Evolutionary conservation across 2,113 vertebrate genomes (phyloP), one percentile per base, ranked within the genome.

Genomic region (Dicrurus megarhynchus): DNA sequence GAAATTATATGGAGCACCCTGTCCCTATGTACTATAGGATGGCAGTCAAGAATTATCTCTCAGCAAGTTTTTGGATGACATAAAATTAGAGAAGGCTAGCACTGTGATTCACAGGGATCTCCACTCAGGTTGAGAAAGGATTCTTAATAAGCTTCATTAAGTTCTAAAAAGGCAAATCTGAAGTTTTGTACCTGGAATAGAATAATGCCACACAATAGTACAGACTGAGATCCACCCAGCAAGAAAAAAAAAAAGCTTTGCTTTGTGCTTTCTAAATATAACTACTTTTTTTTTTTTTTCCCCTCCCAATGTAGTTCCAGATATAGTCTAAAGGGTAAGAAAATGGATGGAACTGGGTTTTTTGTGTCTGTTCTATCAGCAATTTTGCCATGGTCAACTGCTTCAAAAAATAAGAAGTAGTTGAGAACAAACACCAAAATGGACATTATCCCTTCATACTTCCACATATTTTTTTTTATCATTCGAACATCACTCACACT

Each of bases 271-370:
- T 70, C 16, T 32, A 56, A 15, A 28, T 55, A 18, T 20, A 55
- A 16, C 3, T 63, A 44, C 5, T 1, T 1, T 24, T 32, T 49
- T 56, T 16, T 30, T 42, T 39, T 7, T 5, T 6, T 3, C 3
- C 13, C 3, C 15, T 15, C 28, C 7, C 4, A 10, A 3, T 30
- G 4, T 18, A 26, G 41, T 79, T 79, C 24, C 63, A 1, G 5
- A 32, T 57, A 1, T 6, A 33, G 7, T 3, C 13, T 32, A 19
- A 85, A 71, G 1, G 1, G 4, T n/a, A 37, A 6, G 9, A 7
- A n/a, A 21, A 44, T 6, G 3, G 19, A 8, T 49, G 6, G 9
- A 63, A 19, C 32, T 70, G 16, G 3, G 0, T 6, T 63, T 68
- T 55, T 10, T 33, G 5, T 59, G 35, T 17, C 32, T 57, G 10